Conservation (phyloP, 2,797 vertebrate species). For the Cetoscarus ocellatus region DNA sequence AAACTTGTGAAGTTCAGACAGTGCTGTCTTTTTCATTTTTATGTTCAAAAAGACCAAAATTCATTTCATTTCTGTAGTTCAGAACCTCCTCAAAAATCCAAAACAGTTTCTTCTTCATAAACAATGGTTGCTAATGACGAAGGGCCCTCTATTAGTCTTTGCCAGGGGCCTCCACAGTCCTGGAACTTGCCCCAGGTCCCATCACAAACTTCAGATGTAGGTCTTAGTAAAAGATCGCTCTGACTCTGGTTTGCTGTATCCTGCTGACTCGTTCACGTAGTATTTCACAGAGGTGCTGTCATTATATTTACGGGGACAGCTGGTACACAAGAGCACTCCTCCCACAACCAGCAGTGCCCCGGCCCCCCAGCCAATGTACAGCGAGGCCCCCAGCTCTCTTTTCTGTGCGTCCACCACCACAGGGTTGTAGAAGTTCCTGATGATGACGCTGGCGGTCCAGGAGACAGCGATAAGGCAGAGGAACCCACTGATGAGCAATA, state of each 20-base stretch:
- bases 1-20: no score
- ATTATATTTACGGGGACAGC: constrained; percentile 64
- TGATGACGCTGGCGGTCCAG: constrained; percentile 83
- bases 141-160: no score
- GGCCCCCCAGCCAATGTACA: constrained; percentile 93
- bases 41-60: no score
- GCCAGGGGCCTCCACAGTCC: no score
- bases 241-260: constrained; percentile 34
- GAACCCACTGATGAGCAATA: constrained; percentile 80
- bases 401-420: constrained; percentile 77
- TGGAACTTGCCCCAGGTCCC: not conserved
- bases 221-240: constrained; percentile 62
- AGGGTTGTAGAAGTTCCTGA: constrained; percentile 85
- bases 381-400: constrained; percentile 88
- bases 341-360: constrained; percentile 86
- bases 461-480: constrained; percentile 81
- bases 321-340: constrained; percentile 80
- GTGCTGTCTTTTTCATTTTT: no score
- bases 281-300: constrained; percentile 55
- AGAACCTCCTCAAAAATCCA: no score
- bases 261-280: constrained; percentile 52
- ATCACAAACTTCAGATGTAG: constrained; percentile 67
- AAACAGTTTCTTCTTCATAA: no score
- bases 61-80: no score
- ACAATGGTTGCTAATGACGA: no score